Conservation (phyloP, 1,140 invertebrate species). For the Saxidomus purpurata region DNA sequence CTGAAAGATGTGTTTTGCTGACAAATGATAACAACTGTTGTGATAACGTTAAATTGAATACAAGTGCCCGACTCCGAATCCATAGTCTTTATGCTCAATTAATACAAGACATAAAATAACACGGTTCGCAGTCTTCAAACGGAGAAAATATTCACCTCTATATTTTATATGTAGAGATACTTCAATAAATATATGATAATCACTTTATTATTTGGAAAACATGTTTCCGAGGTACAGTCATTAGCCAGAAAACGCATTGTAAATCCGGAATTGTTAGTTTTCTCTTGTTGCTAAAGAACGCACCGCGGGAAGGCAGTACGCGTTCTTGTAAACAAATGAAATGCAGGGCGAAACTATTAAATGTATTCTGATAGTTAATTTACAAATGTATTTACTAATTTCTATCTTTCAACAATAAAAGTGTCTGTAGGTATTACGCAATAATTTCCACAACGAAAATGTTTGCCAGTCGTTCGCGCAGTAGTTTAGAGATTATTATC, state of each 20-base stretch:
- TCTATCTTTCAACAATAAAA: conserved; percentile 6
- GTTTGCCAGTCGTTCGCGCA: not conserved
- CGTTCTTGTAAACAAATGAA: conserved; percentile 6
- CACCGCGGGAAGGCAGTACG: not conserved
- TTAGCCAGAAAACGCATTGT: not conserved
- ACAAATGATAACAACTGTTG: conserved; percentile 58
- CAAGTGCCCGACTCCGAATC: conserved; percentile 47
- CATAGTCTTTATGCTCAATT: conserved; percentile 58
- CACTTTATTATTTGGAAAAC: conserved; percentile 13
- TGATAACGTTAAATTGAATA: conserved; percentile 53
- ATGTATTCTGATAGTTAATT: conserved; percentile 4
- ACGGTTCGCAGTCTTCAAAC: conserved; percentile 24
- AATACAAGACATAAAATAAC: conserved; percentile 51
- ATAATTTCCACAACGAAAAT: not conserved
- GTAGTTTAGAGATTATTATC: conserved; percentile 29
- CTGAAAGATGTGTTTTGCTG: not conserved
- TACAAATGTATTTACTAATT: conserved; percentile 28
- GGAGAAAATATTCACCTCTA: not conserved
- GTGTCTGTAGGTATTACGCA: not conserved
- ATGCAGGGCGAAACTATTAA: not conserved
- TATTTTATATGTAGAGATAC: conserved; percentile 38
- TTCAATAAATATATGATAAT: conserved; percentile 26
- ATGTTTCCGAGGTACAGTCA: not conserved
- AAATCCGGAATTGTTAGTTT: not conserved
- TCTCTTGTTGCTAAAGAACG: not conserved